phyloP scores from a whole-genome alignment of 2,797 vertebrate genomes.

The Vultur gryphus region DNA sequence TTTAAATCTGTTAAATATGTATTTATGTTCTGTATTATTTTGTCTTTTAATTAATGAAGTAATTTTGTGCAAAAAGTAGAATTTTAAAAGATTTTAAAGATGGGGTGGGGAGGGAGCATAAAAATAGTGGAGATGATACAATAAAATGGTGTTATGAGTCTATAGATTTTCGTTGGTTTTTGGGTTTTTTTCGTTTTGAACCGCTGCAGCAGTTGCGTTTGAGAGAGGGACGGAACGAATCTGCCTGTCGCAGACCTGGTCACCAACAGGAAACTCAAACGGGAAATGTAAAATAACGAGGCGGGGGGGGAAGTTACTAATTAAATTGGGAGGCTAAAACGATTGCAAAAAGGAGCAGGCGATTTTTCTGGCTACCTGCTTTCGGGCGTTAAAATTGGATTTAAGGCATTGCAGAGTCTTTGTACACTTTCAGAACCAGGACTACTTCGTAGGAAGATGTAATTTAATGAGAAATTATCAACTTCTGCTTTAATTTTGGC shows the following conservation, averaged over 20 bases:
- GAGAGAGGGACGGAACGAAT: background rate
- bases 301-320: background rate
- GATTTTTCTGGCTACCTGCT: background rate
- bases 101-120: slow-evolving; percentile 7
- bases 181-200: background rate
- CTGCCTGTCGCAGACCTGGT: background rate
- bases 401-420: background rate
- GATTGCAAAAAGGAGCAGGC: background rate
- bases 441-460: slow-evolving; percentile 24
- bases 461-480: slow-evolving; percentile 33
- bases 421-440: background rate
- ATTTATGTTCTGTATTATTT: slow-evolving; percentile 82
- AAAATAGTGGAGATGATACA: slow-evolving; percentile 49
- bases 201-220: background rate
- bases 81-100: slow-evolving; percentile 53
- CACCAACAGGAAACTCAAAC: background rate
- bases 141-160: slow-evolving; percentile 21
- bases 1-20: slow-evolving; percentile 75
- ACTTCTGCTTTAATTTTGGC: slow-evolving; percentile 47
- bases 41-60: slow-evolving; percentile 77
- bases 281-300: background rate
- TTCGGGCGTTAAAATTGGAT: background rate
- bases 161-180: slow-evolving; percentile 32
- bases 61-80: slow-evolving; percentile 71
- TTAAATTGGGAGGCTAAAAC: background rate